These are phyloP conservation scores for Malurus elegans DNA, from an alignment of 2,113 vertebrate species.

Conservation along the genomic window DNA sequence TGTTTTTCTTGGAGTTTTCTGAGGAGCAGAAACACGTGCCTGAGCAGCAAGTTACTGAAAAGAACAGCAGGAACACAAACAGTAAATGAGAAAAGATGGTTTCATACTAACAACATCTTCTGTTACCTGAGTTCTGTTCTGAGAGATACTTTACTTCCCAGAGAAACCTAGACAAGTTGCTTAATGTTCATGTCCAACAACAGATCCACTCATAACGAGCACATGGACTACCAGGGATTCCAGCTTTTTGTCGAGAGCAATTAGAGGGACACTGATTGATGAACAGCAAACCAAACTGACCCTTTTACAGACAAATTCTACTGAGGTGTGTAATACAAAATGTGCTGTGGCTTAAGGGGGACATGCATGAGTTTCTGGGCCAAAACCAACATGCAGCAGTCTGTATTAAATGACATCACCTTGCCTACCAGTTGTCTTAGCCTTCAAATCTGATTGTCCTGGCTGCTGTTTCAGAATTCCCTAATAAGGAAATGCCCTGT, in stretches of 20 bases:
- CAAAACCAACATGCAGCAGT: neutral
- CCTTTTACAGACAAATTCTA: neutral
- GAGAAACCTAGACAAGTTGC: neutral
- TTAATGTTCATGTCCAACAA: neutral
- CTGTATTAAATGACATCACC: accelerated
- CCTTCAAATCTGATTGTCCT: neutral
- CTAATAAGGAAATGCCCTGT: neutral
- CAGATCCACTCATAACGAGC: neutral
- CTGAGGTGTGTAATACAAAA: neutral
- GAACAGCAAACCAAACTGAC: neutral
- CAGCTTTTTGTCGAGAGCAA: neutral
- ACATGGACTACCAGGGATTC: neutral
- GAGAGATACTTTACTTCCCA: neutral
- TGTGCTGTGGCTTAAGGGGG: neutral
- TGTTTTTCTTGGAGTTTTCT: neutral
- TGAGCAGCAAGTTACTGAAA: neutral
- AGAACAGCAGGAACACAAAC: neutral
- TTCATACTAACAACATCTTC: neutral
- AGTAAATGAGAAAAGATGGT: neutral
- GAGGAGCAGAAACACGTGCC: neutral
- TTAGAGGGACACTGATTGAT: neutral
- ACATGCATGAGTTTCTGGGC: neutral
- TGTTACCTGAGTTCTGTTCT: neutral
- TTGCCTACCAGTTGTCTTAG: neutral
- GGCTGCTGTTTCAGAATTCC: neutral